Base-by-base conservation (phyloP, 2,888 invertebrate genomes). In the Candidula unifasciata region DNA sequence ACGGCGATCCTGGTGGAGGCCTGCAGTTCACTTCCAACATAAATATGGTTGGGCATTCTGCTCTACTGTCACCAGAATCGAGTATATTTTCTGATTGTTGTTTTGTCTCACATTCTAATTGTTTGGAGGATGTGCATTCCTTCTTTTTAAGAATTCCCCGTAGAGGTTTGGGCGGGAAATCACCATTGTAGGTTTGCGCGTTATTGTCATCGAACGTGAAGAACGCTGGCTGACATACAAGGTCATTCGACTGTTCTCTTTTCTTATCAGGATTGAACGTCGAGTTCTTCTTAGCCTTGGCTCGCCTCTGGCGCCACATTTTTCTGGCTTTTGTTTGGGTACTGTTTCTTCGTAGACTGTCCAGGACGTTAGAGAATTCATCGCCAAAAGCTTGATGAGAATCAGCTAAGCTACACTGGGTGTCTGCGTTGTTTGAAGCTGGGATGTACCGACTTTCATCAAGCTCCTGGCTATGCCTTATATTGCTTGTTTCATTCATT, bases 261-360 rank as follows among this genome's bases (percentile, higher is more conserved):
- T 27, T 64, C 0, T 44, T 30, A 27, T 0, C 37, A 37, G 52
- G 5, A 8, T 1, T 16, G 21, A 74, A 54, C 16, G 1, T 30
- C 3, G 54, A 10, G 5, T 57, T 77, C 77, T 76, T 77, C 57
- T 60, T 78, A 27, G 27, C 44, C 30, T 71, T 79, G 10, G 84
- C 73, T 18, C 84, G 24, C 6, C 84, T 35, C 21, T 80, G 71
- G 33, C 74, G 73, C 84, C 84, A 84, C 73, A 84, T 73, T 64
- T 80, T 64, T 37, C 84, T 73, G 2, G 84, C 64, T 35, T 84
- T 84, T 13, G 80, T 57, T 33, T 84, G 84, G 33, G 74, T 80
- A 33, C 84, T 84, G 66, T 80, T 84, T 27, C 80, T 35, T 33
- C 84, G 35, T 27, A 84, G 66, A 33, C 84, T 84, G 64, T 84